phyloP scores from a whole-genome alignment of 2,113 vertebrate genomes.

The Sorex araneus region DNA sequence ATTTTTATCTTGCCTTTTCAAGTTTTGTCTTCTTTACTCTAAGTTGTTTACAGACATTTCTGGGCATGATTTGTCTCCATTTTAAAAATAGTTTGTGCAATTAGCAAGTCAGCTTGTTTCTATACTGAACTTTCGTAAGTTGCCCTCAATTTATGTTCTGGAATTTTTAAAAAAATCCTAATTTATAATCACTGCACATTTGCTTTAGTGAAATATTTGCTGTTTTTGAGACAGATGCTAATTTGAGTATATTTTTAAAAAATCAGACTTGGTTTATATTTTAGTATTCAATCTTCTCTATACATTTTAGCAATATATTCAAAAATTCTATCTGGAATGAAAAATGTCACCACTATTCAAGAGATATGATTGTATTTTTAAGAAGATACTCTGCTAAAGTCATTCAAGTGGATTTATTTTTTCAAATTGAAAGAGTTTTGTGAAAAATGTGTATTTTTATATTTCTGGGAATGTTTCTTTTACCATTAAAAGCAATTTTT shows the following conservation, averaged over 20 bases:
- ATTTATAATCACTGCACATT: background rate
- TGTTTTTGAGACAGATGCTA: background rate
- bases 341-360: too few relatives aligned
- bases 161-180: background rate
- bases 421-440: background rate
- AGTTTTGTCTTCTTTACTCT: background rate
- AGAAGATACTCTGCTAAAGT: too few relatives aligned
- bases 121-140: background rate
- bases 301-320: background rate
- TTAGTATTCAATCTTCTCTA: background rate
- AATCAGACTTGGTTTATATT: background rate
- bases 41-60: background rate
- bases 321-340: background rate
- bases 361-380: too few relatives aligned
- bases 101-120: background rate
- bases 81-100: background rate
- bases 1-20: background rate
- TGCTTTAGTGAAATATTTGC: background rate
- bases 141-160: background rate
- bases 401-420: too few relatives aligned
- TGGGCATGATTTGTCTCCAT: background rate
- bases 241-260: background rate
- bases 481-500: conserved; percentile 65
- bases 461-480: conserved; percentile 21
- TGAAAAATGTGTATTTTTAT: background rate